Evolutionary conservation across 2,113 vertebrate genomes (phyloP), one percentile per base, ranked within the genome.

Genomic region (Macrotus californicus): DNA sequence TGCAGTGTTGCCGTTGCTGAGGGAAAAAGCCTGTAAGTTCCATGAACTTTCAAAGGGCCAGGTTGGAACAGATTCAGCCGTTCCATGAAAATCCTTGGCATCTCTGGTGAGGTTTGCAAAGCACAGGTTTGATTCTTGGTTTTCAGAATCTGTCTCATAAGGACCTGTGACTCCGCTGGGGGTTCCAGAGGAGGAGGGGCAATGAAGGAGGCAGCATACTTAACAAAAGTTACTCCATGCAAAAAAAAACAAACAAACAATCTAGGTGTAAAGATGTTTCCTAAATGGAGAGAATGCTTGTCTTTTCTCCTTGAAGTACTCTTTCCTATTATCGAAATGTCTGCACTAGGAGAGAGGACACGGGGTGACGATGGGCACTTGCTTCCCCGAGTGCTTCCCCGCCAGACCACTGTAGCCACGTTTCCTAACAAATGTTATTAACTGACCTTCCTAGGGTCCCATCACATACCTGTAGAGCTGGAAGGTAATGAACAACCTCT

Each of bases 361-460:
- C n/a, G 22, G 56, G 26, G 14, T 66, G 4, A 5, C 48, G 14
- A 39, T 8, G 13, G 59, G 15, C 36, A 21, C 24, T 34, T 70
- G 84, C 77, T 77, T 24, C 46, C 41, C 82, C 22, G n/a, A 92
- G 76, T 29, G n/a, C 77, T 89, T 50, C 8, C 36, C 64, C 80
- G 29, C 10, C 81, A 82, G 56, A n/a, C 10, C 34, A 10, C 48
- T 52, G 21, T 91, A 87, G 75, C 72, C 52, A 54, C 7, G 9
- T 14, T 91, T 95, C 50, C 56, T 96, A 52, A 67, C 84, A 89
- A 75, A 75, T 75, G 26, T 85, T 89, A 52, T 54, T 83, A 86
- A 89, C 52, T 81, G 31, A 31, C 66, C 77, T 93, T 94, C 67
- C 67, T 79, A 2, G 12, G 80, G 67, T 73, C 39, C 64, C 70